Percentiles rank a stretch among this genome's conserved stretches.
Evolutionary conservation across 2,113 vertebrate species (phyloP).

Genomic region (Ahaetulla prasina): DNA sequence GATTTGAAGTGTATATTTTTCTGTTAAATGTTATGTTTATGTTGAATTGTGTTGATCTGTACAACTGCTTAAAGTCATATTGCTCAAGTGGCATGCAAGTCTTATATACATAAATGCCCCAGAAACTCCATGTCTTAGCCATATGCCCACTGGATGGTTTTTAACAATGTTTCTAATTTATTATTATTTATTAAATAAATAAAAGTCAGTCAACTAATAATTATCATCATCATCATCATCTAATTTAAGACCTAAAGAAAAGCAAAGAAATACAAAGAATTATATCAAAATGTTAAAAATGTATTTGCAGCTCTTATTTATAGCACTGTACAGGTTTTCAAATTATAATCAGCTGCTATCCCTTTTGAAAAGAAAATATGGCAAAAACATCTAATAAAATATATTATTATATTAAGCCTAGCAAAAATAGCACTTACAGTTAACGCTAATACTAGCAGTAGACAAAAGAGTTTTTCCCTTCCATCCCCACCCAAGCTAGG

Average conservation of each 20-base stretch:
- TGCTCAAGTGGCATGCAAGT: neutral
- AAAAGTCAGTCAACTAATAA: too few species aligned
- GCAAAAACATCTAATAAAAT: neutral
- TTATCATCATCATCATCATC: neutral
- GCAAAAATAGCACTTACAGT: neutral
- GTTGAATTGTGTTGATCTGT: neutral
- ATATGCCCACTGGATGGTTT: neutral
- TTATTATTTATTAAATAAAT: too few species aligned
- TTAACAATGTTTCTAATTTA: neutral
- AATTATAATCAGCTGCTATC: neutral
- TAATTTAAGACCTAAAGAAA: neutral
- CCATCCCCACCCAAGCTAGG: slow-evolving; percentile 16
- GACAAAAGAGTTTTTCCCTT: slow-evolving; percentile 9
- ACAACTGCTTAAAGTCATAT: neutral
- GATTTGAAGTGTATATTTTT: neutral
- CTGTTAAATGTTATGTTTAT: neutral
- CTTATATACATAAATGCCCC: neutral
- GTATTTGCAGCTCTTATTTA: neutral
- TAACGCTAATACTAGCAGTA: neutral
- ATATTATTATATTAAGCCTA: neutral
- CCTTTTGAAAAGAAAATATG: neutral
- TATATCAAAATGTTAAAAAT: neutral
- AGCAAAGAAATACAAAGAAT: neutral
- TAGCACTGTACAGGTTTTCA: neutral
- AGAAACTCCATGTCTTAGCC: neutral